Evolutionary conservation across 1,140 invertebrate species (phyloP).

Genomic region (Zaprionus lachaisei): DNA sequence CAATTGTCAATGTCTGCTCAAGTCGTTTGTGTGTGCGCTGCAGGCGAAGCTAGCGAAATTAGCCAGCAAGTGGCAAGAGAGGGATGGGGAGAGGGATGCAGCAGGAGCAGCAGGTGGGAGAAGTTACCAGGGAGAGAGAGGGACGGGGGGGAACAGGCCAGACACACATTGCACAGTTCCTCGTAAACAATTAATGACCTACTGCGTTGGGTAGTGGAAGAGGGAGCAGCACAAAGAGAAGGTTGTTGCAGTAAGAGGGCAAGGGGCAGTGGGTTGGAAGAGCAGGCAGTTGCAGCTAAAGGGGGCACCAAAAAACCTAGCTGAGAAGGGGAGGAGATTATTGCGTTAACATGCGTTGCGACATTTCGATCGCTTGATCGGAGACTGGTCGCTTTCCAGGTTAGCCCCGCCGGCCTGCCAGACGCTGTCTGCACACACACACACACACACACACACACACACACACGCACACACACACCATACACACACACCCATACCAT

Average conservation of each 20-base stretch:
- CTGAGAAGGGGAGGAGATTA: conserved; percentile 35
- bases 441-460: conserved; percentile 32
- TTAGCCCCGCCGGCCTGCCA: conserved; percentile 48
- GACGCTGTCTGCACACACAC: conserved; percentile 64
- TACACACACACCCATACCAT: neutral
- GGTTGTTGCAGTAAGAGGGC: neutral
- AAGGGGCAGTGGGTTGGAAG: neutral
- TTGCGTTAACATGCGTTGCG: conserved; percentile 75
- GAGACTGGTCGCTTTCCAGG: conserved; percentile 41
- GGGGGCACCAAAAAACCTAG: neutral
- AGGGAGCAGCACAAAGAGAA: conserved; percentile 24
- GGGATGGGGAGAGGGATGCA: neutral
- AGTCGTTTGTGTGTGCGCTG: conserved; percentile 8
- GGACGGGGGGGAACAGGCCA: neutral
- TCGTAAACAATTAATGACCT: conserved; percentile 77
- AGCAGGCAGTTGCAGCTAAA: no score
- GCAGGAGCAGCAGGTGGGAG: neutral
- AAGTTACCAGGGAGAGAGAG: neutral
- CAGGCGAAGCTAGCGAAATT: conserved; percentile 21
- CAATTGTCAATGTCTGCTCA: conserved; percentile 37
- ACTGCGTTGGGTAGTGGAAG: conserved; percentile 58
- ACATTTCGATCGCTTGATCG: conserved; percentile 58
- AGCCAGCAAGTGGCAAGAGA: conserved; percentile 10
- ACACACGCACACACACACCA: conserved; percentile 16
- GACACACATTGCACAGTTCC: conserved; percentile 50